These are phyloP conservation scores for Hemiscyllium ocellatum DNA, from an alignment of 2,113 vertebrate genomes.

Conservation along the genomic window DNA sequence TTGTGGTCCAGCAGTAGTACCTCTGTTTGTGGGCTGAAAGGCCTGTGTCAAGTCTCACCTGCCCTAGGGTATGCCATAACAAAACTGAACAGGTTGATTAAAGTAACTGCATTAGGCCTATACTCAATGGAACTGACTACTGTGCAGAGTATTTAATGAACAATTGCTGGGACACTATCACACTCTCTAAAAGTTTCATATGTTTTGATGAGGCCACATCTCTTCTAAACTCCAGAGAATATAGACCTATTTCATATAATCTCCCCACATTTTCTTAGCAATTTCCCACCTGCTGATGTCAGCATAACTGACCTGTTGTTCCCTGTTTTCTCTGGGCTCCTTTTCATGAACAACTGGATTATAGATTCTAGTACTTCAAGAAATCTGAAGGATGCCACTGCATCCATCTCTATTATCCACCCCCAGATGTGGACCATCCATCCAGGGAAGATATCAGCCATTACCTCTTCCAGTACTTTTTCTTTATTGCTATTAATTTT, in stretches of 20 bases:
- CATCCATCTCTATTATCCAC: background rate
- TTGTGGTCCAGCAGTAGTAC: too few species aligned
- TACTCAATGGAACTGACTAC: background rate
- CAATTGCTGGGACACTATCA: background rate
- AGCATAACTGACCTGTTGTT: background rate
- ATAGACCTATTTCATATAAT: background rate
- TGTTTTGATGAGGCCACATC: background rate
- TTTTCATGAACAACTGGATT: background rate
- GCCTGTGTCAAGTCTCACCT: too few species aligned
- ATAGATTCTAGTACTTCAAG: background rate
- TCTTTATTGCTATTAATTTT: background rate
- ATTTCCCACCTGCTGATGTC: background rate
- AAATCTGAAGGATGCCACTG: background rate
- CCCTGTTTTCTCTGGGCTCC: background rate
- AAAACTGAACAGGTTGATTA: too few species aligned
- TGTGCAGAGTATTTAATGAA: background rate
- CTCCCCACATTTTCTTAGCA: background rate
- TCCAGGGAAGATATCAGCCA: background rate
- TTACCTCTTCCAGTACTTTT: background rate
- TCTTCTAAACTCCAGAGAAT: background rate
- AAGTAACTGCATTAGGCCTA: background rate
- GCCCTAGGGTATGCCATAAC: too few species aligned
- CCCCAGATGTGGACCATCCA: background rate
- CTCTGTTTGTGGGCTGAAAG: too few species aligned
- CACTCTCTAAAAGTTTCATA: background rate